Percentiles rank a stretch among this genome's conserved stretches.
Evolutionary conservation across 2,797 vertebrate genomes (phyloP).

Genomic region (Varecia variegata): DNA sequence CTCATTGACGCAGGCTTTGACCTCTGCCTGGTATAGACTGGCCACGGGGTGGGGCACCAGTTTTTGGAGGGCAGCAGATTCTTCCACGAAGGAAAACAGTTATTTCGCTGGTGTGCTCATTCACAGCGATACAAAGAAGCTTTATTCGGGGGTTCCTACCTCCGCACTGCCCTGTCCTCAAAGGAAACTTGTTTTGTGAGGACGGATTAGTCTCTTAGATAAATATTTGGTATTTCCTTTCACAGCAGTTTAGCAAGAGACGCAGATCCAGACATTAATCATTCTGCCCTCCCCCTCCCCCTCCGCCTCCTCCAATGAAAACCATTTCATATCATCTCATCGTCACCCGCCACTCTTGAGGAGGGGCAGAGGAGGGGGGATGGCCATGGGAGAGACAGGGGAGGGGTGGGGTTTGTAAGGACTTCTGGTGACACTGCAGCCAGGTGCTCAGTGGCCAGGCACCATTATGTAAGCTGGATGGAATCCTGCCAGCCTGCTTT

Average conservation of each 20-base stretch:
- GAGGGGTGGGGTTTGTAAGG: neutral
- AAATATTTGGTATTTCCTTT: conserved; percentile 46
- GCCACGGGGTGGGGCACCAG: neutral
- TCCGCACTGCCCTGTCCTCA: neutral
- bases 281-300: neutral
- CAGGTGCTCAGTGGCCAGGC: neutral
- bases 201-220: neutral
- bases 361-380: neutral
- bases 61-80: neutral
- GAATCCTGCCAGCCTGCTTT: neutral
- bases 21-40: neutral
- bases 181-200: conserved; percentile 29
- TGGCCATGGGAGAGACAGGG: neutral
- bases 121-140: neutral
- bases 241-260: neutral
- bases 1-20: neutral
- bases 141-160: neutral
- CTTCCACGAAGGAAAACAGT: neutral
- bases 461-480: neutral
- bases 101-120: neutral
- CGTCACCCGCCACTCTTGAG: neutral
- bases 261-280: neutral
- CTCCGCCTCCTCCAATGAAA: neutral
- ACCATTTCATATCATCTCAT: neutral
- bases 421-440: neutral